Evolutionary conservation across 2,797 vertebrate species (phyloP).

Genomic region (Pyrocephalus nanus): DNA sequence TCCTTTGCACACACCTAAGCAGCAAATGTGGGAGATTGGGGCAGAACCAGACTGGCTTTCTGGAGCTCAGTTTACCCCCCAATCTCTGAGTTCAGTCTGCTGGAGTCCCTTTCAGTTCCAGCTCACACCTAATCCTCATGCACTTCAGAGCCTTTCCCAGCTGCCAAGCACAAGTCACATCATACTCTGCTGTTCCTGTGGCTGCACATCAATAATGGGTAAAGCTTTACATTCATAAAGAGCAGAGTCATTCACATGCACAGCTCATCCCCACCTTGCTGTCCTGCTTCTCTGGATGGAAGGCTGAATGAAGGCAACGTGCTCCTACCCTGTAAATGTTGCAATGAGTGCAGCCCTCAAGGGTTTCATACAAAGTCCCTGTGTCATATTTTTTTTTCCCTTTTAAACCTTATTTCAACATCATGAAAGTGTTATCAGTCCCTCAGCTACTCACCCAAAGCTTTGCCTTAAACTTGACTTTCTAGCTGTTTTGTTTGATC

Average conservation of each 20-base stretch:
- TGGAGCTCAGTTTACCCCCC: background rate
- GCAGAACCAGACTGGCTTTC: background rate
- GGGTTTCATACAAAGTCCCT: background rate
- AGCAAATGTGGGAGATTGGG: background rate
- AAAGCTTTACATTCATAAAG: background rate
- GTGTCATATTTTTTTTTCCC: background rate
- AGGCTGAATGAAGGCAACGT: background rate
- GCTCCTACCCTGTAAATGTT: background rate
- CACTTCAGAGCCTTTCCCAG: background rate
- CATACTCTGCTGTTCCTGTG: background rate
- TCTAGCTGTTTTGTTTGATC: constrained; percentile 7
- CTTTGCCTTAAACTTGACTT: constrained; percentile 23
- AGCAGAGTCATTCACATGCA: background rate
- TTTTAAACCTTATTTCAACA: background rate
- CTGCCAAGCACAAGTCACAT: background rate
- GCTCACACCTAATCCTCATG: background rate
- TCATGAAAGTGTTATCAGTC: background rate
- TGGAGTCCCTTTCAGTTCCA: background rate
- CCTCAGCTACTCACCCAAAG: background rate
- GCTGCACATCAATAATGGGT: background rate
- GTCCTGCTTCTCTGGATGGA: background rate
- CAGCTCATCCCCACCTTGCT: background rate
- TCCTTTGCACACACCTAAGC: background rate
- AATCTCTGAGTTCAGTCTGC: background rate
- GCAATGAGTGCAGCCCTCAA: background rate